Evolutionary conservation across 1,140 invertebrate species (phyloP), one percentile per base, ranked within the genome.

Genomic region (Phocides pigmalion): DNA sequence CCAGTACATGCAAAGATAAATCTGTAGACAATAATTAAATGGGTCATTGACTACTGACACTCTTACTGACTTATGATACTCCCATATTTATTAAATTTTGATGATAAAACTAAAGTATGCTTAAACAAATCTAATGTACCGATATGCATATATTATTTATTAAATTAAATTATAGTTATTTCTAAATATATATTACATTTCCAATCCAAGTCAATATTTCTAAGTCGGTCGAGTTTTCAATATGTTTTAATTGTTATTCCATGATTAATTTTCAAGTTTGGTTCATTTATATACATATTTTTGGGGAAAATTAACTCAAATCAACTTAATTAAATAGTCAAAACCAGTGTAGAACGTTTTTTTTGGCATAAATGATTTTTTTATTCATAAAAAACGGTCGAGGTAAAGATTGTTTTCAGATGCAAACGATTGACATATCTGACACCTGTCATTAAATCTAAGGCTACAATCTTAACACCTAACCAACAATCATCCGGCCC

Each of bases 131-230:
- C 32, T 53, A 53, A 53, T 5, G 28, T 53, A 28, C 25, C 28
- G 50, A 53, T 53, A 53, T 53, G 50, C 50, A 53, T 53, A 53
- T 53, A 53, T 39, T 53, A 53, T 53, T 53, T 37, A 37, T 53
- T 53, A 53, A 32, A 28, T 28, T 28, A 28, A 28, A 28, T 28
- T 28, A 28, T 28, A 28, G 9, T 4, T 28, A 16, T 53, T 50
- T 32, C 15, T 53, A 53, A 19, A 25, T 53, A 53, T 47, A 47
- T 53, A 53, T 53, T 53, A 53, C 50, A 53, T 53, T 53, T 39
- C n/a, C 11, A 37, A 53, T 37, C n/a, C 16, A 19, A 28, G n/a
- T 37, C 50, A 39, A 37, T 39, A 53, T 17, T 53, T 15, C 50
- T 51, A 35, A 32, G 28, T 53, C 50, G 35, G 15, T 8, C 16